Evolutionary conservation across 2,797 vertebrate genomes (phyloP).

Genomic region (Syndactyla subalaris): DNA sequence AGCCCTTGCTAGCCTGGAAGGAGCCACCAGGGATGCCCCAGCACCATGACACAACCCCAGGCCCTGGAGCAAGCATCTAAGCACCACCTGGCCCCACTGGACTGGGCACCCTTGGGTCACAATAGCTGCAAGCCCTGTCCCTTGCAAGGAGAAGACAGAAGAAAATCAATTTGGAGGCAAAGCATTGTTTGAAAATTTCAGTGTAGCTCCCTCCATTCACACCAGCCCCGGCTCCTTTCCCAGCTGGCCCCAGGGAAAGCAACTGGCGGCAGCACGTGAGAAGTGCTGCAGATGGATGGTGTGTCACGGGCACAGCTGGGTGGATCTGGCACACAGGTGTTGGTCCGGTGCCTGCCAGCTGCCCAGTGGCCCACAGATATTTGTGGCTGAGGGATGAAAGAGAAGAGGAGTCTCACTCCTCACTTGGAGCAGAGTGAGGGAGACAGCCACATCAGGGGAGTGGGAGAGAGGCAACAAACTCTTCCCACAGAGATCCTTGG

Average conservation of each 20-base stretch:
- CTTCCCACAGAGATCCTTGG: background rate
- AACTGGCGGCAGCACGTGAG: slow-evolving; percentile 53
- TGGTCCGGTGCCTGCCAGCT: slow-evolving; percentile 49
- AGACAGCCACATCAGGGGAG: background rate
- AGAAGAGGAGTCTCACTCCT: slow-evolving; percentile 2
- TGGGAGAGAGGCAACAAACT: background rate
- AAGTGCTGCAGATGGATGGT: slow-evolving; percentile 29
- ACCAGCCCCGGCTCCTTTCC: background rate
- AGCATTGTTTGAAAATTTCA: background rate
- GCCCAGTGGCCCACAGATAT: slow-evolving; percentile 44
- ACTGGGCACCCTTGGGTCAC: background rate
- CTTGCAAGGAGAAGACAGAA: background rate
- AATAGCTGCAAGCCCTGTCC: background rate
- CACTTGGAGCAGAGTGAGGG: background rate
- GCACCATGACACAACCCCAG: accelerated
- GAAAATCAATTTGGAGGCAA: slow-evolving; percentile 1
- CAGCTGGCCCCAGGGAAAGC: slow-evolving; percentile 21
- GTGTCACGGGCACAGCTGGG: slow-evolving; percentile 72
- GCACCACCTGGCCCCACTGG: background rate
- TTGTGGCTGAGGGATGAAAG: background rate
- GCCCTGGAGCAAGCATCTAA: background rate
- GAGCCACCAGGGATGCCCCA: background rate
- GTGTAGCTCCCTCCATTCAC: background rate
- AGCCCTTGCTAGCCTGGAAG: background rate
- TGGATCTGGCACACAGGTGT: slow-evolving; percentile 71